phyloP scores from a whole-genome alignment of 2,113 vertebrate genomes.

The Phyllostomus hastatus region DNA sequence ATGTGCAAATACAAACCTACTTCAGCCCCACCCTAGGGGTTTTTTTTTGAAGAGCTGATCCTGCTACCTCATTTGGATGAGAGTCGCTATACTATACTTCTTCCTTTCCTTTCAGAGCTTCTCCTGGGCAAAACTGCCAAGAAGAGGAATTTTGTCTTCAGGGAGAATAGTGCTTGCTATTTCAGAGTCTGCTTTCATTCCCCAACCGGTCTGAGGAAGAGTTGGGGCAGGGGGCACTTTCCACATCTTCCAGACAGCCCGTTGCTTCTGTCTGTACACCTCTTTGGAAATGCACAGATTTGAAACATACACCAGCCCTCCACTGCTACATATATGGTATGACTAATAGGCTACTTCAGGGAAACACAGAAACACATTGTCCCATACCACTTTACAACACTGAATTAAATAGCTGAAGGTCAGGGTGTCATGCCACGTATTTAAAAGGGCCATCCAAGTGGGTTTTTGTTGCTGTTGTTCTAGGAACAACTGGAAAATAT shows the following conservation, averaged over 20 bases:
- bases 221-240: rapidly evolving
- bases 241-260: background rate
- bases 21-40: background rate
- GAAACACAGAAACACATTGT: background rate
- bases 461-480: background rate
- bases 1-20: too few species aligned
- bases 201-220: background rate
- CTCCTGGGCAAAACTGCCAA: background rate
- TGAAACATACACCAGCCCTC: background rate
- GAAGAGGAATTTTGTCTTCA: background rate
- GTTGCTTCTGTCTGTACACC: background rate
- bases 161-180: background rate
- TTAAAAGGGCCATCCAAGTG: background rate
- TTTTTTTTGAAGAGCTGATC: background rate
- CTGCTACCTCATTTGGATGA: background rate
- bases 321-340: background rate
- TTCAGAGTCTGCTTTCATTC: background rate
- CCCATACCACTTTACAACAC: background rate
- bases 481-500: background rate
- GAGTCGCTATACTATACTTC: background rate
- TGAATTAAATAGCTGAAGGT: background rate
- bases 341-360: background rate
- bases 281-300: background rate
- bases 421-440: background rate
- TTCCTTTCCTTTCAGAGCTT: background rate